Evolutionary conservation across 1,140 invertebrate genomes (phyloP).

Genomic region (Chlorops oryzae): DNA sequence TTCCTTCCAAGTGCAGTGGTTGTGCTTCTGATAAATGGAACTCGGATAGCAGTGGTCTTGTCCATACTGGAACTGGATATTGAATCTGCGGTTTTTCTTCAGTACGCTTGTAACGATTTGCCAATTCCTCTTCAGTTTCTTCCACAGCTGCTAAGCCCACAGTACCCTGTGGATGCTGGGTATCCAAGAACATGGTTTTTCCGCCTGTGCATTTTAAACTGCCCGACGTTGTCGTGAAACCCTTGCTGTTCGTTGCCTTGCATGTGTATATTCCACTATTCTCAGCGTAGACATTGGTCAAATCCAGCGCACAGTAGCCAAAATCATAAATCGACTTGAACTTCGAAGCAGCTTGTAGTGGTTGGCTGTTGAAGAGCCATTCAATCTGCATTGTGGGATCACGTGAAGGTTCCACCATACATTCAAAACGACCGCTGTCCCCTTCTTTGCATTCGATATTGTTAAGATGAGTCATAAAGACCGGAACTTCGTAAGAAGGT

Average conservation of each 20-base stretch:
- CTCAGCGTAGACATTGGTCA: constrained; percentile 74
- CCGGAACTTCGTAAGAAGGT: constrained; percentile 73
- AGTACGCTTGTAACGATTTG: constrained; percentile 62
- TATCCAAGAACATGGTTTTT: constrained; percentile 73
- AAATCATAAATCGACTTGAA: constrained; percentile 85
- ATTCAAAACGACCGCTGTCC: constrained; percentile 90
- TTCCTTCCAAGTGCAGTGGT: constrained; percentile 84
- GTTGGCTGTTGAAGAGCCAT: constrained; percentile 84
- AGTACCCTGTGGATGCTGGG: constrained; percentile 84
- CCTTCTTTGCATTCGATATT: constrained; percentile 85
- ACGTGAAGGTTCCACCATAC: constrained; percentile 86
- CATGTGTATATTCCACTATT: constrained; percentile 88
- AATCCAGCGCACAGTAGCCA: constrained; percentile 78
- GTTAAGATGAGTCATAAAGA: constrained; percentile 86
- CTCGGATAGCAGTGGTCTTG: constrained; percentile 71
- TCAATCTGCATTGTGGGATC: constrained; percentile 91
- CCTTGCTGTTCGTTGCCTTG: constrained; percentile 85
- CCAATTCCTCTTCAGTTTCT: constrained; percentile 72
- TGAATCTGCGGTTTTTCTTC: constrained; percentile 62
- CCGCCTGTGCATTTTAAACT: constrained; percentile 75
- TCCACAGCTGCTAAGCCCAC: constrained; percentile 78
- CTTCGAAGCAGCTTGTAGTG: constrained; percentile 69
- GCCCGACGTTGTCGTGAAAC: constrained; percentile 80
- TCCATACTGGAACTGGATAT: constrained; percentile 84
- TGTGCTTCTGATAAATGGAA: constrained; percentile 85